Base-by-base conservation (phyloP, 2,888 invertebrate genomes). In the Drosophila hamatofila region DNA sequence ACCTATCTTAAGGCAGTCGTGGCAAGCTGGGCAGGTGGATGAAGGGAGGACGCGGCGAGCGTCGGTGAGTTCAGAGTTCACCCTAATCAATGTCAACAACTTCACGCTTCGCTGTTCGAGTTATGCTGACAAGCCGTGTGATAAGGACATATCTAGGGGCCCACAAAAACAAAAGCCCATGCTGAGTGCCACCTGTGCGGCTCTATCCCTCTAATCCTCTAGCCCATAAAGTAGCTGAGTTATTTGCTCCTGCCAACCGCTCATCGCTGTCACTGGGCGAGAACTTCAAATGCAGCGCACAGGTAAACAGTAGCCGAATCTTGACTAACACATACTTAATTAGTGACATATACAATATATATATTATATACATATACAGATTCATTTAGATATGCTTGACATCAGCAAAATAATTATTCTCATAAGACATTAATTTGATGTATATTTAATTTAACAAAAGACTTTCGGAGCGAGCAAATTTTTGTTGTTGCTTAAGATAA, bases 11-110 rank as follows among this genome's bases (percentile, higher is more conserved):
- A 21, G 37, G 30, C 44, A 33, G 37, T 42, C 21, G 23, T 4
- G 14, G 51, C 71, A 73, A 78, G 73, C 27, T 49, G 56, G 63
- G 76, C 71, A 58, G 73, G 42, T 30, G 30, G 16, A 35, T 7
- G n/a, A 1, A 5, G 14, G 14, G 14, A 35, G 35, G 14, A 30
- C 30, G 35, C 35, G 21, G 21, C 4, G 14, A 46, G 14, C 30
- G 33, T 59, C 81, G 67, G 42, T 48, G 51, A 60, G 65, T 69
- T 71, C 60, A 71, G 70, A 61, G 60, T 72, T 80, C 68, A 83
- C 89, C 83, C 84, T 86, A 86, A 83, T 83, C 87, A 88, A 86
- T 88, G 83, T 88, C 89, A 88, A 72, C 87, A 73, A 86, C 78
- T 83, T 83, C 85, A 88, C 88, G 83, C 83, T 82, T 85, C 83